These are phyloP conservation scores for Coccyzus lansbergi DNA, from an alignment of 2,797 vertebrate species.

Conservation along the genomic window DNA sequence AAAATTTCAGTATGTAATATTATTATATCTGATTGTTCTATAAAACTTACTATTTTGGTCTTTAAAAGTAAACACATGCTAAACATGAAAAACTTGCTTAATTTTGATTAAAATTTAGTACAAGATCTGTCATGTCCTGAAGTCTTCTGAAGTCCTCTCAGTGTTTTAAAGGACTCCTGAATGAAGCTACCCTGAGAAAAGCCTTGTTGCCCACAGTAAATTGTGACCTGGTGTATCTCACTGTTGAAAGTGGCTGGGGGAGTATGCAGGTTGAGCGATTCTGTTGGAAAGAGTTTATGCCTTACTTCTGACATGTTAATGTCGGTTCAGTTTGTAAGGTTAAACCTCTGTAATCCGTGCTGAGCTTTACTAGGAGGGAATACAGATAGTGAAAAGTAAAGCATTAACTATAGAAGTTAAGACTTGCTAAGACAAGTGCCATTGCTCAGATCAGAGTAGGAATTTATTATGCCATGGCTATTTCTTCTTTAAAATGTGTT, in stretches of 20 bases:
- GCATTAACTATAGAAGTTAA: not conserved
- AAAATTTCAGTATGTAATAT: not conserved
- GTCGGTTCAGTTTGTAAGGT: not conserved
- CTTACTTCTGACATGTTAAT: not conserved
- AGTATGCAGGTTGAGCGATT: not conserved
- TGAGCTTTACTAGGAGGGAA: not conserved
- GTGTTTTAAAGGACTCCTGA: not conserved
- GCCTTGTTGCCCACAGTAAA: not conserved
- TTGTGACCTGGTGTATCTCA: not conserved
- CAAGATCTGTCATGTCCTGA: not conserved
- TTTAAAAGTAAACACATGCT: not conserved
- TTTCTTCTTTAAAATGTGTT: not conserved
- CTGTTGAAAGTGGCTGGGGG: not conserved
- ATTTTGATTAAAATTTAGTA: not conserved
- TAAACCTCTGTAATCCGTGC: not conserved
- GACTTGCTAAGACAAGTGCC: not conserved
- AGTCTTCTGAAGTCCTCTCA: not conserved
- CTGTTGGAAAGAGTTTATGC: not conserved
- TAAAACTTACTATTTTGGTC: not conserved
- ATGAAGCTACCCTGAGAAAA: not conserved
- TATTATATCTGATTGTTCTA: not conserved
- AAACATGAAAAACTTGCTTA: not conserved
- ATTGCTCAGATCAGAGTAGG: not conserved
- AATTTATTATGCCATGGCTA: not conserved
- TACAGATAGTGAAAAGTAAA: not conserved